A percentile compares a stretch with the other conserved stretches of the same genome.
phyloP scores from a whole-genome alignment of 1,140 invertebrate species.

The Microplitis demolitor region DNA sequence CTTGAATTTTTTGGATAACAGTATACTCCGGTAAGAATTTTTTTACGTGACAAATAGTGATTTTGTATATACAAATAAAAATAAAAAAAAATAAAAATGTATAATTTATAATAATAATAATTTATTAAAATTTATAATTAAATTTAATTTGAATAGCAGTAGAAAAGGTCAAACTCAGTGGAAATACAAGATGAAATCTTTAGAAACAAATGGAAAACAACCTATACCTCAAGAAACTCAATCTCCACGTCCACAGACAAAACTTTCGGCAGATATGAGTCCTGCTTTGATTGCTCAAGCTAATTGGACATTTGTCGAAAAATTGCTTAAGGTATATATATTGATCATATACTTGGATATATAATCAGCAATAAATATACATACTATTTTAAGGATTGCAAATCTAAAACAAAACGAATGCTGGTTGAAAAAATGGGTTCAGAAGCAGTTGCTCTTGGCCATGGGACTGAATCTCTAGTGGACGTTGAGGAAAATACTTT shows the following conservation, averaged over 20 bases:
- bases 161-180: conserved; percentile 58
- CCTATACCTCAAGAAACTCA: conserved; percentile 53
- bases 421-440: conserved; percentile 97
- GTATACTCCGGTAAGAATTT: conserved; percentile 58
- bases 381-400: conserved; percentile 73
- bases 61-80: no score
- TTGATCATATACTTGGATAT: neutral
- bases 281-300: conserved; percentile 92
- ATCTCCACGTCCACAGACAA: conserved; percentile 59
- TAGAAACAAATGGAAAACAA: conserved; percentile 54
- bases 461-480: conserved; percentile 68
- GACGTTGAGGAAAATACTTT: conserved; percentile 93
- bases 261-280: conserved; percentile 67
- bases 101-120: neutral
- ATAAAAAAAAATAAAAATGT: neutral
- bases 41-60: neutral
- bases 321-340: conserved; percentile 85
- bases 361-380: neutral
- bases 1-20: conserved; percentile 33
- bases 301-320: conserved; percentile 98
- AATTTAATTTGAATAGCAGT: conserved; percentile 42
- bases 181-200: conserved; percentile 61
- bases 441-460: conserved; percentile 85
- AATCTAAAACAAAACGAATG: conserved; percentile 96
- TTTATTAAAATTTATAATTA: neutral